Evolutionary conservation across 1,140 invertebrate genomes (phyloP).

Genomic region (Pectinophora gossypiella): DNA sequence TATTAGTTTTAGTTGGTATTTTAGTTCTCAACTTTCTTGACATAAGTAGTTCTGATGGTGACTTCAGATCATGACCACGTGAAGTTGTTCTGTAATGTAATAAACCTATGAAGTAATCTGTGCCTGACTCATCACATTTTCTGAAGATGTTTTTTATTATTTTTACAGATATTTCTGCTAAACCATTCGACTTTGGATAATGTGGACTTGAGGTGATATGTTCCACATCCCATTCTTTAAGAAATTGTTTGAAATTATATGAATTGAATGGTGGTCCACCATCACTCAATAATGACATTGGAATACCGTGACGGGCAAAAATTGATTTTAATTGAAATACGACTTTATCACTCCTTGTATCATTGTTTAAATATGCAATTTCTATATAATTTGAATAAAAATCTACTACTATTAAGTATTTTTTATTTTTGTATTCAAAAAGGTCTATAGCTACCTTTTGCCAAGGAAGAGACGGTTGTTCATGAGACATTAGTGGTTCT

Average conservation of each 20-base stretch:
- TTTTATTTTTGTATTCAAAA: conserved; percentile 42
- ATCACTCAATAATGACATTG: conserved; percentile 18
- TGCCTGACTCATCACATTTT: no score
- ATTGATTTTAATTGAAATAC: conserved; percentile 29
- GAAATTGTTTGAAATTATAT: conserved; percentile 19
- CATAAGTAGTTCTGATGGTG: no score
- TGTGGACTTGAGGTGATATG: conserved; percentile 18
- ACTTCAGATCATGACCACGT: no score
- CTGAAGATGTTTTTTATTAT: conserved; percentile 14
- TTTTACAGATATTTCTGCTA: conserved; percentile 14
- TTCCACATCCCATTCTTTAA: conserved; percentile 21
- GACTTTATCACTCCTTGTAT: conserved; percentile 19
- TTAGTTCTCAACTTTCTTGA: no score
- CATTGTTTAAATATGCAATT: conserved; percentile 15
- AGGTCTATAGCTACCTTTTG: conserved; percentile 29
- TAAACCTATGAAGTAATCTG: no score
- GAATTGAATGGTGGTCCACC: conserved; percentile 23
- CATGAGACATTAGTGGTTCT: conserved; percentile 40
- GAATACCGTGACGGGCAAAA: conserved; percentile 29
- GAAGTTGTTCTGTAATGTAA: no score
- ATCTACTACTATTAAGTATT: conserved; percentile 27
- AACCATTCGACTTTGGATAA: conserved; percentile 17
- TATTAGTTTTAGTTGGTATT: no score
- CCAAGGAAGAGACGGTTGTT: conserved; percentile 39
- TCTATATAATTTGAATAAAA: conserved; percentile 35